Evolutionary conservation across 2,113 vertebrate species (phyloP).

Genomic region (Aldabrachelys gigantea): DNA sequence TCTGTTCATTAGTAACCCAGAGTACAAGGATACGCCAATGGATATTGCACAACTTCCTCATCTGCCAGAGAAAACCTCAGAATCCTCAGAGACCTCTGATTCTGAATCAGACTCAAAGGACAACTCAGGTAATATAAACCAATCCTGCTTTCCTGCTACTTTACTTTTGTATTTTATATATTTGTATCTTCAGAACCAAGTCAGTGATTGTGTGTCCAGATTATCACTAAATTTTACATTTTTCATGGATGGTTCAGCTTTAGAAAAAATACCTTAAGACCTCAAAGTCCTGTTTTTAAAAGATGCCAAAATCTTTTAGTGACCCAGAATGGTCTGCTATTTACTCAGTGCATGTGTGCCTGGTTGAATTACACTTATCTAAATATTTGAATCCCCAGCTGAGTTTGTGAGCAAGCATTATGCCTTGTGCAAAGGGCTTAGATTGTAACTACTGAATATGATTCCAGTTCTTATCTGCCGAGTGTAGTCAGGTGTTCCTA

Average conservation of each 20-base stretch:
- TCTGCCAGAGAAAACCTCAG: conserved; percentile 94
- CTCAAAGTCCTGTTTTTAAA: neutral
- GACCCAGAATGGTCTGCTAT: neutral
- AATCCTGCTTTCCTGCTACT: neutral
- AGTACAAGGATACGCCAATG: conserved; percentile 97
- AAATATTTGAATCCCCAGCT: conserved; percentile 9
- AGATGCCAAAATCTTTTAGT: neutral
- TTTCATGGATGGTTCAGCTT: neutral
- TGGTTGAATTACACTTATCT: neutral
- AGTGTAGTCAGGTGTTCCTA: neutral
- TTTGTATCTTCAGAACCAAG: neutral
- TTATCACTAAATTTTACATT: neutral
- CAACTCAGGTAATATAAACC: conserved; percentile 90
- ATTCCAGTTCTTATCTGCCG: neutral
- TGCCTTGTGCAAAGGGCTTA: neutral
- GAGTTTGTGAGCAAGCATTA: neutral
- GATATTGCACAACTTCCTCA: conserved; percentile 97
- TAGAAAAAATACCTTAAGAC: neutral
- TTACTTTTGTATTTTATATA: neutral
- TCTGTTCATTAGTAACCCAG: conserved; percentile 85
- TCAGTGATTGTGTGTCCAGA: neutral
- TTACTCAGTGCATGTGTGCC: neutral
- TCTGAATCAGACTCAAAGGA: conserved; percentile 98
- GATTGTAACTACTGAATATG: neutral
- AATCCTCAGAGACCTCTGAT: conserved; percentile 96